Evolutionary conservation across 2,888 invertebrate genomes (phyloP), one percentile per base, ranked within the genome.

Genomic region (Yponomeuta malinellus): DNA sequence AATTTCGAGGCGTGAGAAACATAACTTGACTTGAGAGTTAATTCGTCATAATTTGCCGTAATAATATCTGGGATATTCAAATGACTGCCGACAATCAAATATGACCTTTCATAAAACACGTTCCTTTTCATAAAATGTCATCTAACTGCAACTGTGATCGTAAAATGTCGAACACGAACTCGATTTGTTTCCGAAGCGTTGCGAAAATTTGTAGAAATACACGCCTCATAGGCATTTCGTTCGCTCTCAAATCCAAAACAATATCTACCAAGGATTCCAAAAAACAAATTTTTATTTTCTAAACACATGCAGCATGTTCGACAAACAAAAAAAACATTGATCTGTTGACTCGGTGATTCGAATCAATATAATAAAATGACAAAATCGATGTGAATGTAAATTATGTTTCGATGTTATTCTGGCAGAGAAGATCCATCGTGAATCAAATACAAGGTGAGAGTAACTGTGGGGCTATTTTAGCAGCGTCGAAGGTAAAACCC

Each of bases 371-470:
- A 59, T 59, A 59, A 59, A 59, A 59, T 59, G 52, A 59, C 33
- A 33, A 65, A 65, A 65, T 31, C 9, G 3, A 65, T 33, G 65
- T 29, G 31, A 31, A 29, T 31, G 29, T 65, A 64, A 65, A 29
- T 65, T 29, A 64, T 31, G 65, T 65, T 33, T 89, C 82, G 80
- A 81, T 82, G 85, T 88, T 87, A 88, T 89, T 92, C 90, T 92
- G 91, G 92, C 91, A 91, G 90, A 88, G 87, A 89, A 86, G 88
- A 90, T 91, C 89, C 88, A 91, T 91, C 90, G 90, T 92, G 90
- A 91, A 92, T 92, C 91, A 92, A 90, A 90, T 83, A 89, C 92
- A 92, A 92, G 92, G 92, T 89, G 88, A 92, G 90, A 89, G 84
- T 87, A 86, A 89, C 87, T 87, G 85, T 80, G 83, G 79, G 82